Base-by-base conservation (phyloP, 2,888 invertebrate species). In the Cataglyphis cursor region DNA sequence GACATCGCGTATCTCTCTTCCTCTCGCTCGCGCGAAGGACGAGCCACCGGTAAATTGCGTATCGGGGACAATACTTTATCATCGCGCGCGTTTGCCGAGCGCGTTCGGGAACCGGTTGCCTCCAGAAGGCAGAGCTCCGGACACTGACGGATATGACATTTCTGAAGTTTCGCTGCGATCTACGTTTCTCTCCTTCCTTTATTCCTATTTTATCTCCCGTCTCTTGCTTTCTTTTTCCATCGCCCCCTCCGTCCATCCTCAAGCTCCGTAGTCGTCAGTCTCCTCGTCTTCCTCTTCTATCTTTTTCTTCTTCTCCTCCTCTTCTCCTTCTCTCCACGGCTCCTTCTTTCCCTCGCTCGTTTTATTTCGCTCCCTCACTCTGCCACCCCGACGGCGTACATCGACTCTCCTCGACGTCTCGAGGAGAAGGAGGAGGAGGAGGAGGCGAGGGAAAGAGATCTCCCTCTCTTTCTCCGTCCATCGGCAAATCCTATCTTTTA, bases 111-210 rank as follows among this genome's bases (percentile, higher is more conserved):
- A 90, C 90, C 90, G 90, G 90, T 90, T 90, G 84, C 78, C 82
- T 64, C 82, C 87, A 82, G 85, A 82, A 82, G 83, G 84, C 85
- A 81, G 85, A 83, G 83, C 82, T 76, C 89, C 86, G 91, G 91
- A 93, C 92, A 93, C 93, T 93, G 94, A 94, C 94, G 93, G 93
- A 93, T 94, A 94, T 94, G 94, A 94, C 94, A 93, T 94, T 93
- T 93, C 92, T 92, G 91, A 93, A 92, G 92, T 93, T 51, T 93
- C 91, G 90, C 88, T 72, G 87, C 85, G 82, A 84, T 87, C 86
- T 82, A 78, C 85, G 81, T 87, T 83, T 87, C 87, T 86, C 80
- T 44, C 83, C 80, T 75, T 82, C 62, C 59, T 80, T 80, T 80
- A 70, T 84, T 82, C 82, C 59, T 84, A 78, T 81, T 81, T 24